Base-by-base conservation (phyloP, 2,797 vertebrate genomes). In the Tachyglossus aculeatus region DNA sequence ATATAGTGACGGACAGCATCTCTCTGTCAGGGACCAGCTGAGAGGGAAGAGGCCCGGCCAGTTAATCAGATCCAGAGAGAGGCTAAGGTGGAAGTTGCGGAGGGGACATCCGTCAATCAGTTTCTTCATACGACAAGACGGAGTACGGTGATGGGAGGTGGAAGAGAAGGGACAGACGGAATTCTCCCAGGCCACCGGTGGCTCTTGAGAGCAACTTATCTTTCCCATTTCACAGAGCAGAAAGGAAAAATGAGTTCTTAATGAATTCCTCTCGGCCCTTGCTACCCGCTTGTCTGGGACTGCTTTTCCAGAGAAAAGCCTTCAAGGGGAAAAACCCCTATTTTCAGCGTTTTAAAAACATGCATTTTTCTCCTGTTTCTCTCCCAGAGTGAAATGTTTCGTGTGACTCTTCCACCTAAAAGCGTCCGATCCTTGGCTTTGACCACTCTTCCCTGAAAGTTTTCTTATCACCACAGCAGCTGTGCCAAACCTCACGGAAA, bases 71-170 rank as follows among this genome's bases (percentile, higher is more conserved):
- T 77, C 59, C 60, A 80, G 56, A 63, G 67, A 74, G 67, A 90
- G 88, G 91, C 87, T 89, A 88, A 88, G 62, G 69, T 85, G 88
- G 89, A 84, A 85, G 67, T 55, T 50, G 67, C 72, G 50, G 45
- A 67, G 83, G 76, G 58, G 86, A 89, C 83, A 85, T 85, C 84
- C 87, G 82, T 93, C 92, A 89, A 82, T 92, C 92, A 91, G 11
- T 77, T 80, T 82, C 77, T 86, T 93, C 89, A 91, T 89, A 92
- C 19, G 71, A 53, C 57, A 84, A 73, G 80, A 92, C 89, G 72
- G 76, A 89, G 55, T 56, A 64, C 75, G 58, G 66, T 1, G 9
- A 63, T 73, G 74, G 62, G 69, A 74, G 64, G 61, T 74, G 83
- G 78, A 74, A 76, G 78, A 87, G 85, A 67, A 84, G 54, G 62